phyloP scores from a whole-genome alignment of 2,888 invertebrate genomes.

The Sarcophaga carnaria region DNA sequence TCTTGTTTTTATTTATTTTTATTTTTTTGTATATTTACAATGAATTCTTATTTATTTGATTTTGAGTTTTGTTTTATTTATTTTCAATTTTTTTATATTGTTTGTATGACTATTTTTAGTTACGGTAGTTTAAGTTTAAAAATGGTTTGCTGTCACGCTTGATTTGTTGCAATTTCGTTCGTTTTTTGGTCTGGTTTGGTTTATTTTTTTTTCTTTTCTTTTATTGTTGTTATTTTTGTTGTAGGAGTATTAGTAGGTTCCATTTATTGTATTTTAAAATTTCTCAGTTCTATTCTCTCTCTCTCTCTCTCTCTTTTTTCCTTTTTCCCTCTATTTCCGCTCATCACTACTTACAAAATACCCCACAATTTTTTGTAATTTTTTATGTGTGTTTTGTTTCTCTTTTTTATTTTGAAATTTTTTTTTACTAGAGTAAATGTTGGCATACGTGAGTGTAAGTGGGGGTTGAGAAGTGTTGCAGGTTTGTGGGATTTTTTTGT shows the following conservation, averaged over 20 bases:
- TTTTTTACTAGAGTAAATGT: conserved; percentile 16
- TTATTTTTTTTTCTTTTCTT: not conserved
- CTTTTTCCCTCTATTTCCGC: not conserved
- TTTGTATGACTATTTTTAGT: conserved; percentile 56
- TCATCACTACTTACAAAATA: not conserved
- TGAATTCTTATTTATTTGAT: conserved; percentile 65
- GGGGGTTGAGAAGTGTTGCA: not conserved
- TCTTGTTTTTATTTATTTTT: conserved; percentile 46
- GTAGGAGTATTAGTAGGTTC: not conserved
- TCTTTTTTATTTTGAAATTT: conserved; percentile 40
- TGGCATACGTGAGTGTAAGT: not conserved
- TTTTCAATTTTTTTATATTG: conserved; percentile 23
- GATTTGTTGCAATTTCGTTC: conserved; percentile 65
- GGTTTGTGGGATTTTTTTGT: not conserved
- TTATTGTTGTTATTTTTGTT: not conserved
- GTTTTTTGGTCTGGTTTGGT: conserved; percentile 26
- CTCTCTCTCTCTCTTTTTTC: not conserved
- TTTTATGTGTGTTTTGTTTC: conserved; percentile 46
- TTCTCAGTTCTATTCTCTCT: conserved; percentile 39
- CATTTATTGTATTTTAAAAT: conserved; percentile 40
- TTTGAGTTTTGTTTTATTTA: conserved; percentile 60
- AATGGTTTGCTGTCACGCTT: conserved; percentile 70
- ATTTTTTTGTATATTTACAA: conserved; percentile 35
- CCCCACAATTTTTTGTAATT: conserved; percentile 6
- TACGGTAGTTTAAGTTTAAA: conserved; percentile 69